Evolutionary conservation across 2,888 invertebrate species (phyloP), one percentile per base, ranked within the genome.

Genomic region (Baronia brevicornis): DNA sequence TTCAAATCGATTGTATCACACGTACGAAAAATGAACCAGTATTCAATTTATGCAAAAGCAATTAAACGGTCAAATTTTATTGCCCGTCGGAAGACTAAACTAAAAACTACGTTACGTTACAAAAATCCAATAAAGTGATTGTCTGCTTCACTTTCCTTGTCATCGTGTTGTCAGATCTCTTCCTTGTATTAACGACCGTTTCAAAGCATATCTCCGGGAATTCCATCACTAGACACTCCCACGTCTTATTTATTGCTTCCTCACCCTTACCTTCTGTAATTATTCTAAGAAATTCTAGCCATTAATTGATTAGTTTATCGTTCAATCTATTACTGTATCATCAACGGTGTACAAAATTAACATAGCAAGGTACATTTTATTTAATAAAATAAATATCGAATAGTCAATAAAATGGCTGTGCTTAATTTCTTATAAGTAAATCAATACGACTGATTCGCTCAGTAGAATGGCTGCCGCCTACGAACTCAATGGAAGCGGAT

Each of bases 231-330:
- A 48, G 63, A 56, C 67, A 64, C 69, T 68, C 68, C 68, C 67
- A 65, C 61, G 55, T 52, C 46, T 56, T 72, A 80, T 80, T 82
- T 78, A 80, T 74, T 51, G 52, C 61, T 82, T 80, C 80, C 80
- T 71, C 50, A 52, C 61, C 51, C 38, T 44, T 34, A 30, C 35
- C 30, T 30, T 49, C 46, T 48, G 48, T 57, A 60, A 71, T 70
- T 71, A 65, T 78, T 70, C 66, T 51, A 31, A 46, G 68, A 66
- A 66, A 34, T 34, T 45, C 20, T 25, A 34, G 23, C 22, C 11
- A 36, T 22, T 14, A 26, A 36, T 30, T 19, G 27, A 26, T 32
- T 33, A 15, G 34, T 7, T 24, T 28, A 23, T 27, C 22, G 28
- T 19, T 31, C n/a, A n/a, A 17, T 17, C 10, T 10, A 11, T 34